Evolutionary conservation across 1,140 invertebrate species (phyloP), one percentile per base, ranked within the genome.

Genomic region (Pemphigus obesinymphae): DNA sequence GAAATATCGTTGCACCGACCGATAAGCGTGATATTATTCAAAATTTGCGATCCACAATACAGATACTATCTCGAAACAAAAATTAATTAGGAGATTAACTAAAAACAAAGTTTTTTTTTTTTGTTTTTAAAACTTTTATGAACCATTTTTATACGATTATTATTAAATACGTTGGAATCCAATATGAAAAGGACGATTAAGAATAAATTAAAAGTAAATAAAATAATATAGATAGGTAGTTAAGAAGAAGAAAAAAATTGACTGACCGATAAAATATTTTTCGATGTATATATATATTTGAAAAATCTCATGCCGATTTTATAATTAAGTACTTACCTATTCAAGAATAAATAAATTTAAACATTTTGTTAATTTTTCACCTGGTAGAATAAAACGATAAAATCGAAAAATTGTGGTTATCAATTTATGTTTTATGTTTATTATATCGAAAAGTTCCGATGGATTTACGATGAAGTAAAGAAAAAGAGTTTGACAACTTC

Each of bases 381-480:
- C 37, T 10, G 63, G n/a, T n/a, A n/a, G n/a, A n/a, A n/a, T n/a
- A n/a, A n/a, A n/a, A n/a, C n/a, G n/a, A n/a, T n/a, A n/a, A n/a
- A n/a, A n/a, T n/a, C n/a, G n/a, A n/a, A n/a, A n/a, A n/a, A n/a
- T n/a, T n/a, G n/a, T n/a, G n/a, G n/a, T n/a, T n/a, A n/a, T n/a
- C n/a, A n/a, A n/a, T n/a, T n/a, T n/a, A n/a, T n/a, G n/a, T n/a
- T n/a, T n/a, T n/a, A n/a, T n/a, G n/a, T n/a, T n/a, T n/a, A n/a
- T n/a, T n/a, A n/a, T n/a, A n/a, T 70, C n/a, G 20, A 34, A 48
- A 73, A 73, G 70, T 73, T 72, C 50, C 29, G 29, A 50, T 48
- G 45, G 17, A 48, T 73, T 73, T 48, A 73, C 70, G 43, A 73
- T 13, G 70, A 73, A 72, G 29, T 48, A 29, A 72, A 45, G 20